These are phyloP conservation scores for Synergus gifuensis DNA, from an alignment of 2,888 invertebrate genomes.

Conservation along the genomic window DNA sequence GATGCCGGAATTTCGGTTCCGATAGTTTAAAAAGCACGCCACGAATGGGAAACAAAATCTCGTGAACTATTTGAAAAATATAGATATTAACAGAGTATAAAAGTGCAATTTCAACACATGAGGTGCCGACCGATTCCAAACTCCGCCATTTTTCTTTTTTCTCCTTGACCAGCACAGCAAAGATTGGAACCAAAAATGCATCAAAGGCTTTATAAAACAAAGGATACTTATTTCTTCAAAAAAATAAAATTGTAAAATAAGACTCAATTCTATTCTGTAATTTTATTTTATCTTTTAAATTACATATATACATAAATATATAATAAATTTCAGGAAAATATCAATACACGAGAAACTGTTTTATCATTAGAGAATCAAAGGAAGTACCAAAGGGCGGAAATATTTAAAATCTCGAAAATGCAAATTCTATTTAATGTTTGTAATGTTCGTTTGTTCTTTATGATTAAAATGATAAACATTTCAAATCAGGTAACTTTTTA, in stretches of 20 bases:
- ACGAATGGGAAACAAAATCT: neutral
- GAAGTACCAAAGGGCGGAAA: neutral
- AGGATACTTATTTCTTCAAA: neutral
- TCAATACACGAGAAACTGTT: neutral
- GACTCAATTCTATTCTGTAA: neutral
- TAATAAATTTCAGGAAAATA: neutral
- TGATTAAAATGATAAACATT: no score
- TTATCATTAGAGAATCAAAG: neutral
- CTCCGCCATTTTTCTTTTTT: conserved; percentile 30
- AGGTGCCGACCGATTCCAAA: conserved; percentile 30
- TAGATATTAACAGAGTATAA: conserved; percentile 22
- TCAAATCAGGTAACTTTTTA: no score
- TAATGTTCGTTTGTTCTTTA: no score
- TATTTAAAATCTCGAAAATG: neutral
- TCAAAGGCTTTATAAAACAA: neutral
- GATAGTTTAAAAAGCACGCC: neutral
- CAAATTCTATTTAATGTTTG: neutral
- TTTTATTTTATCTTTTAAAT: neutral
- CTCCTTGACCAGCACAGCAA: neutral
- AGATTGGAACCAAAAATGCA: neutral
- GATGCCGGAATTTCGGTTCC: neutral
- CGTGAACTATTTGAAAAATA: neutral
- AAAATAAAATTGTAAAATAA: neutral
- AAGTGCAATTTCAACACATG: conserved; percentile 25
- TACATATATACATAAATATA: neutral